Conservation (phyloP, 2,797 vertebrate genomes). For the Neoniphon sammara region DNA sequence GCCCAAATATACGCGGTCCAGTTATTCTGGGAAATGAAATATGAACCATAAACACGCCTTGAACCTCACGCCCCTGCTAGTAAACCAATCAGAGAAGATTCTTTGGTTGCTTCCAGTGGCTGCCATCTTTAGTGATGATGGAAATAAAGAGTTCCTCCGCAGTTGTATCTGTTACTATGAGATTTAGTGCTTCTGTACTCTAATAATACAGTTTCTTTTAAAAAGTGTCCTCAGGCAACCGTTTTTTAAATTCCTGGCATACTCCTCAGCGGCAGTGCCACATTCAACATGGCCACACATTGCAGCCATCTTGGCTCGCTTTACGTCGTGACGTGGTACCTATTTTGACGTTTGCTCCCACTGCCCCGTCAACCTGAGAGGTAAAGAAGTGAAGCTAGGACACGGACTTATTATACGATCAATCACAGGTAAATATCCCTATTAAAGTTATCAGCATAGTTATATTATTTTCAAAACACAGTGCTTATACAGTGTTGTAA, state of each 20-base stretch:
- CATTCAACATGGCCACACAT: constrained; percentile 42
- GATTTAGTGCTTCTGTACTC: not conserved
- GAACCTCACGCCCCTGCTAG: constrained; percentile 49
- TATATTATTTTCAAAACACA: not conserved
- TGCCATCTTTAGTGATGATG: constrained; percentile 34
- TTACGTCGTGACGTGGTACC: constrained; percentile 43
- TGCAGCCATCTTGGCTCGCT: not conserved
- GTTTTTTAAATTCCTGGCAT: not conserved
- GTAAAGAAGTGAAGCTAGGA: constrained; percentile 13
- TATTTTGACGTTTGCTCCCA: constrained; percentile 44
- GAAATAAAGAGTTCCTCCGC: not conserved
- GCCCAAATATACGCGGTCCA: not conserved
- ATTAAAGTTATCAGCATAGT: fast-evolving
- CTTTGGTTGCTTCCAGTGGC: not conserved
- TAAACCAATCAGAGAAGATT: constrained; percentile 62
- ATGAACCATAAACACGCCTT: constrained; percentile 13
- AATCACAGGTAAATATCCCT: constrained; percentile 44
- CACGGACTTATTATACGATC: not conserved
- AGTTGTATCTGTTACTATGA: not conserved
- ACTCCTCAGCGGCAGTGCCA: not conserved
- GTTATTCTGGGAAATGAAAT: constrained; percentile 32
- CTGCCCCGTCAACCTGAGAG: constrained; percentile 7
- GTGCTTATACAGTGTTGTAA: fast-evolving
- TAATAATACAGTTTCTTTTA: fast-evolving
- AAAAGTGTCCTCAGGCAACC: fast-evolving